phyloP scores from a whole-genome alignment of 1,140 invertebrate genomes.

The Drosophila teissieri region DNA sequence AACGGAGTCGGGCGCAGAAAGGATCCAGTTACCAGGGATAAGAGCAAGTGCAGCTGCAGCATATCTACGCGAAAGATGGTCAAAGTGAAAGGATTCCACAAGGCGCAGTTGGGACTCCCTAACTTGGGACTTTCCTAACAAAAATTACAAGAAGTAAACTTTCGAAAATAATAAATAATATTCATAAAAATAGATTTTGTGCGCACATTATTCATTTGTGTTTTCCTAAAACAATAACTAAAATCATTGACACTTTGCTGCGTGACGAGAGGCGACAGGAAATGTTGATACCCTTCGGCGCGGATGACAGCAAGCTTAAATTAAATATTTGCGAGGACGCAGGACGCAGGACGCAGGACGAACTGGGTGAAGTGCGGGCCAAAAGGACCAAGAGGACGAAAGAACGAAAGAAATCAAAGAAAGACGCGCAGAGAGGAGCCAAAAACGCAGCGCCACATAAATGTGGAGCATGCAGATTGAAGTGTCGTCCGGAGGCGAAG shows the following conservation, averaged over 20 bases:
- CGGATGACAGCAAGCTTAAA: conserved; percentile 48
- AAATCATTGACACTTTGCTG: not conserved
- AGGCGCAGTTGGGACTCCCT: not conserved
- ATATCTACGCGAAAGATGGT: not conserved
- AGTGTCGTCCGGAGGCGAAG: conserved; percentile 49
- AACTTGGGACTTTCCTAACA: no score
- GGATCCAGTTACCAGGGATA: conserved; percentile 41
- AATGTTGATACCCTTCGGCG: conserved; percentile 26
- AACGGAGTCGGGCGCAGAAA: conserved; percentile 35
- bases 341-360: conserved; percentile 15
- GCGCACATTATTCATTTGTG: no score
- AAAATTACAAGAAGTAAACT: no score
- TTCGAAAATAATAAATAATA: no score
- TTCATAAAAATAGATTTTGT: no score
- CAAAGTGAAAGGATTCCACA: not conserved
- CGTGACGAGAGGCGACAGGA: conserved; percentile 5
- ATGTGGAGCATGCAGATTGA: conserved; percentile 79
- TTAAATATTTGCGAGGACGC: conserved; percentile 69
- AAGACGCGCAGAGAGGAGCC: conserved; percentile 40
- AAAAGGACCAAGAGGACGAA: conserved; percentile 13
- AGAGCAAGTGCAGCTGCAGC: conserved; percentile 54
- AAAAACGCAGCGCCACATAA: conserved; percentile 69
- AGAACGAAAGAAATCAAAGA: conserved; percentile 41
- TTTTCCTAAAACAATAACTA: not conserved
- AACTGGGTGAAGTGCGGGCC: not conserved